Evolutionary conservation across 2,888 invertebrate species (phyloP).

Genomic region (Malthinus seriepunctatus): DNA sequence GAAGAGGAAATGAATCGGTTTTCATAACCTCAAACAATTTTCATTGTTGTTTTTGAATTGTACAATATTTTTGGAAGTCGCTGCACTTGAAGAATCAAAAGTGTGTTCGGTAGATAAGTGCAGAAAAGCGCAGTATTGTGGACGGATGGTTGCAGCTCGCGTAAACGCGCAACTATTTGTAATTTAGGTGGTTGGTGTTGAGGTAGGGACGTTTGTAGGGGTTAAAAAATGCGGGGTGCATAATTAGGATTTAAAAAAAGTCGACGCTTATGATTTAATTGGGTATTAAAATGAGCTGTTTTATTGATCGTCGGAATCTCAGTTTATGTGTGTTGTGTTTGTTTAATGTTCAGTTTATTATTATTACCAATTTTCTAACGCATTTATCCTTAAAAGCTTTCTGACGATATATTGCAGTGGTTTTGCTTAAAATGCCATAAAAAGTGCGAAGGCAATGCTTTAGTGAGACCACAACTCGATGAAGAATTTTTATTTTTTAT

Average conservation of each 20-base stretch:
- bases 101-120: no score
- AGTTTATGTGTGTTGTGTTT: conserved; percentile 47
- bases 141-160: no score
- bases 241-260: not conserved
- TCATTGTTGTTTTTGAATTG: no score
- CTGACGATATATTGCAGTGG: conserved; percentile 45
- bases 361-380: conserved; percentile 45
- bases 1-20: no score
- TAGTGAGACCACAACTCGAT: conserved; percentile 48
- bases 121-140: no score
- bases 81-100: no score
- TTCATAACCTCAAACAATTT: no score
- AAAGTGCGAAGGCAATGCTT: conserved; percentile 48
- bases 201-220: not conserved
- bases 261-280: no score
- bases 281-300: conserved; percentile 8
- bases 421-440: conserved; percentile 51
- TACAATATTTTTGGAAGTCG: no score
- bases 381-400: conserved; percentile 42
- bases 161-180: no score
- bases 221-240: not conserved
- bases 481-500: conserved; percentile 26
- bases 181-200: not conserved
- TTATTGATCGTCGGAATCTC: conserved; percentile 29
- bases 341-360: conserved; percentile 47